Evolutionary conservation across 2,113 vertebrate species (phyloP), one percentile per base, ranked within the genome.

Genomic region (Sciurus niger): DNA sequence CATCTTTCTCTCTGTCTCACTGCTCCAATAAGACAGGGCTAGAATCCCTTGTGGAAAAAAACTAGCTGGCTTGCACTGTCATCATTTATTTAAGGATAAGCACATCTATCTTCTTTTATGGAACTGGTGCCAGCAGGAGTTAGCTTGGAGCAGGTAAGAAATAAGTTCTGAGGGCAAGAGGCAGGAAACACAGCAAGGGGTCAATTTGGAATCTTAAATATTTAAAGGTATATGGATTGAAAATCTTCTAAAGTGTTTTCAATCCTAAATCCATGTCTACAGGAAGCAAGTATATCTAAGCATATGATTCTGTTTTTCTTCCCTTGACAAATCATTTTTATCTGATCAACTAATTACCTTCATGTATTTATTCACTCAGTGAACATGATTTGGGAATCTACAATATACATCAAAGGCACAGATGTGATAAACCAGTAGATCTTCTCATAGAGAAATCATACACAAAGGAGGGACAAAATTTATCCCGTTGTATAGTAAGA

Each of bases 151-250:
- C 92, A 53, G 16, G 73, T 48, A 92, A 95, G 96, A 97, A 85
- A 8, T 88, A 97, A 96, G 30, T 73, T 92, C 70, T 76, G 74
- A 90, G 12, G 67, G 68, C 72, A 2, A 94, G 16, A 97, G 65
- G 55, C 53, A 98, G 68, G 97, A 83, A 79, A 30, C 63, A 77
- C 2, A 95, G n/a, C 30, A 97, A 68, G 12, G 96, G 16, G 93
- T 84, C 74, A 96, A 17, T 95, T 51, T 43, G 93, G 55, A 90
- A 20, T 68, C 43, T 82, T 80, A 96, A 98, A 87, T 97, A 95
- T 96, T 97, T 96, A 65, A 95, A 96, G 60, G 18, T 76, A 18
- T 14, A 30, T 82, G 40, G 63, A 89, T 67, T 43, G 30, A 20
- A 7, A 78, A 85, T n/a, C 91, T 74, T 67, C 89, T 53, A 76